Conservation (phyloP, 2,888 invertebrate genomes). For the Arge pagana region DNA sequence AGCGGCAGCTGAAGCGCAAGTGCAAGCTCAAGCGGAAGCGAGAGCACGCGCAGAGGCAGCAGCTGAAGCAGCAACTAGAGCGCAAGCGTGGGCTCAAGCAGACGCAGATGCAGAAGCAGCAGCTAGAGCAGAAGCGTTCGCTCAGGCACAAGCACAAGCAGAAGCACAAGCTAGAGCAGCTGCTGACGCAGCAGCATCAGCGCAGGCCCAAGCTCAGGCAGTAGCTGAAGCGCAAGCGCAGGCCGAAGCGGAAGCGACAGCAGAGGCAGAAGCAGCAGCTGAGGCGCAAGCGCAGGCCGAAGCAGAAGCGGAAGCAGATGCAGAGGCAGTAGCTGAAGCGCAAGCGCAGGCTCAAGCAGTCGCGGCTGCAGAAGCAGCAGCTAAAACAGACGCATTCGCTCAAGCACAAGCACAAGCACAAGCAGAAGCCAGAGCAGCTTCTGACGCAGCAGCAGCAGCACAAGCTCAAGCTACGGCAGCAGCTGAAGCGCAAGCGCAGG, state of each 20-base stretch:
- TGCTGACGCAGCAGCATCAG: neutral
- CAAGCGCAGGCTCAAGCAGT: neutral
- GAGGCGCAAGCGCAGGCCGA: neutral
- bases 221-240: neutral
- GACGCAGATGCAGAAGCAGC: neutral
- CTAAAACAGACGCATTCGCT: neutral
- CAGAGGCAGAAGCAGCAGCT: neutral
- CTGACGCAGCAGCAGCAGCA: conserved; percentile 23
- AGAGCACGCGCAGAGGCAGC: neutral
- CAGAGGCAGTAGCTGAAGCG: neutral
- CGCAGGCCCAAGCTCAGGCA: neutral
- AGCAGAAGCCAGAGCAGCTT: conserved; percentile 22
- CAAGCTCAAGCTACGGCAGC: conserved; percentile 1
- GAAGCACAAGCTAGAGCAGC: neutral
- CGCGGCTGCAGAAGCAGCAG: neutral
- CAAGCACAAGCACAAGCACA: conserved; percentile 16
- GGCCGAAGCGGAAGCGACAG: neutral
- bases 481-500: neutral
- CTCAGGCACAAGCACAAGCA: neutral
- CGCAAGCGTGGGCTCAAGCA: neutral
- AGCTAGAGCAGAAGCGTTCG: neutral
- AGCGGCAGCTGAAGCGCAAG: neutral
- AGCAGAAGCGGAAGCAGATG: neutral
- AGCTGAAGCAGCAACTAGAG: neutral
- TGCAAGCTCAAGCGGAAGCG: neutral